Evolutionary conservation across 2,113 vertebrate genomes (phyloP).

Genomic region (Struthidea cinerea): DNA sequence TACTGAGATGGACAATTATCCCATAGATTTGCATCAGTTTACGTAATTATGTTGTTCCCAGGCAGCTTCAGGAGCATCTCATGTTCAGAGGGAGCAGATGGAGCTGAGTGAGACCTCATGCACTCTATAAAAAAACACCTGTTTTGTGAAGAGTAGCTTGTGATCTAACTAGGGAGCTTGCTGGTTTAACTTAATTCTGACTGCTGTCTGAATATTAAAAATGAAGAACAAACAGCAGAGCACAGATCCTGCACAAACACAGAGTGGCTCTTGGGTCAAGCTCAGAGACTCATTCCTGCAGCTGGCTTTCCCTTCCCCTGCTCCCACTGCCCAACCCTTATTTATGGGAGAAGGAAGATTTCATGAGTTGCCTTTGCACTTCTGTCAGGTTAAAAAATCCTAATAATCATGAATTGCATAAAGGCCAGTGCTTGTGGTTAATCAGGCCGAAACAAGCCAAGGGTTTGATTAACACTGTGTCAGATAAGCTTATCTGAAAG

Average conservation of each 20-base stretch:
- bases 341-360: background rate
- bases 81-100: background rate
- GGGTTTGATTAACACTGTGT: background rate
- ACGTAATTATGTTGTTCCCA: background rate
- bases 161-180: background rate
- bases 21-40: background rate
- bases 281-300: background rate
- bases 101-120: background rate
- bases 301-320: background rate
- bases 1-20: background rate
- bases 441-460: background rate
- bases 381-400: background rate
- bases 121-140: background rate
- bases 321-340: fast-evolving
- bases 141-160: background rate
- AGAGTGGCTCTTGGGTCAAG: background rate
- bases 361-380: background rate
- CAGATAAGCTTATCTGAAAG: background rate
- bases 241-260: background rate
- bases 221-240: background rate
- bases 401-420: background rate
- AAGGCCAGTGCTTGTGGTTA: background rate
- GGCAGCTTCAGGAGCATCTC: background rate
- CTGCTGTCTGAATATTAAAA: background rate
- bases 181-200: background rate